phyloP scores from a whole-genome alignment of 2,888 invertebrate species.

The Catonia carolina region DNA sequence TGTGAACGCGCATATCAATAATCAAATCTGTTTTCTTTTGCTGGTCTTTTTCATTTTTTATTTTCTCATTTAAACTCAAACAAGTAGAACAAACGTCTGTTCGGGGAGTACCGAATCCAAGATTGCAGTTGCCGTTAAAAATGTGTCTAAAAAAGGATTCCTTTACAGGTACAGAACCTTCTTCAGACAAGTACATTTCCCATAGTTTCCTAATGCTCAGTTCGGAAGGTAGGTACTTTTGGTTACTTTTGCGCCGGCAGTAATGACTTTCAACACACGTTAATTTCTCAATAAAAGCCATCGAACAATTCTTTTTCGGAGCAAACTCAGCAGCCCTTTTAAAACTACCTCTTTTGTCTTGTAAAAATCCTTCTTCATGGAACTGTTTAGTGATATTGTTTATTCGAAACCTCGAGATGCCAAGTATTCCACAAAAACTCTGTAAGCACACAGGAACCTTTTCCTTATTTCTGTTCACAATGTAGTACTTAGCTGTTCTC shows the following conservation, averaged over 20 bases:
- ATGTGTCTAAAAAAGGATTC: too few species aligned
- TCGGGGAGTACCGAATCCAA: not conserved
- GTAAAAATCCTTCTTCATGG: too few species aligned
- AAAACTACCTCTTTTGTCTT: too few species aligned
- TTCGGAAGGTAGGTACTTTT: constrained; percentile 6
- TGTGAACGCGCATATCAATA: not conserved
- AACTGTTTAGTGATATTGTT: too few species aligned
- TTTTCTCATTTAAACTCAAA: not conserved
- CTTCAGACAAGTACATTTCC: constrained; percentile 1
- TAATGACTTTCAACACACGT: constrained; percentile 6
- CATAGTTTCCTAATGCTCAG: constrained; percentile 10
- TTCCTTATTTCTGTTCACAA: too few species aligned
- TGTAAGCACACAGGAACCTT: too few species aligned
- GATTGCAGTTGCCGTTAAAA: not conserved
- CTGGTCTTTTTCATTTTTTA: not conserved
- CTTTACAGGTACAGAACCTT: too few species aligned
- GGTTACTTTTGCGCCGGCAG: not conserved
- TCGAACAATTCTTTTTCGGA: not conserved
- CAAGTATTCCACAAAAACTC: too few species aligned
- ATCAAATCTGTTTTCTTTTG: not conserved
- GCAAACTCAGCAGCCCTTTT: constrained; percentile 4
- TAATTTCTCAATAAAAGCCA: constrained; percentile 6
- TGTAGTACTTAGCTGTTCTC: too few species aligned
- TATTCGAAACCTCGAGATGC: too few species aligned
- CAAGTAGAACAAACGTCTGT: not conserved